Evolutionary conservation across 92 coral and sea anemone species (phyloP).

Genomic region (Anthopleura xanthogrammica): DNA sequence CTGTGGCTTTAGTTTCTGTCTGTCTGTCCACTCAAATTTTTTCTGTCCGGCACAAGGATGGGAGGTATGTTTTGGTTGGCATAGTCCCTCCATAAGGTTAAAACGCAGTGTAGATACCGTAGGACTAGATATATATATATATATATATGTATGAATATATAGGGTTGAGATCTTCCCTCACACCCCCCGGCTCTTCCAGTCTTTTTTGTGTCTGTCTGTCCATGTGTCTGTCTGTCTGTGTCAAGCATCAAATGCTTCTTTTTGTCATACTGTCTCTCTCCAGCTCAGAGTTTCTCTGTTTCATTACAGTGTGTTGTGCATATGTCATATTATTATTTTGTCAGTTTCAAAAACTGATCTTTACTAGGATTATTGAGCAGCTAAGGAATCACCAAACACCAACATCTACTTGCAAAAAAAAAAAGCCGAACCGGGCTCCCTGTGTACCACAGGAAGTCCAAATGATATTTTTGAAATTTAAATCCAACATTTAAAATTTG

Average conservation of each 20-base stretch:
- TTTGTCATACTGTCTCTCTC: neutral
- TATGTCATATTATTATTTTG: constrained; percentile 38
- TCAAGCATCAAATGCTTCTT: constrained; percentile 63
- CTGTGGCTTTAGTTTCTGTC: neutral
- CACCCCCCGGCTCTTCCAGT: constrained; percentile 67
- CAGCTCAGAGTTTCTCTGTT: neutral
- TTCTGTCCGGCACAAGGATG: neutral
- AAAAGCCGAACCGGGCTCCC: neutral
- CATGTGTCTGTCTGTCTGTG: neutral
- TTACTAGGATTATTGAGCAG: neutral
- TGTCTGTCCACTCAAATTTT: neutral
- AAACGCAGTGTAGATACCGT: constrained; percentile 39
- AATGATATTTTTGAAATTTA: neutral
- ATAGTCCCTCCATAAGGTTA: constrained; percentile 15
- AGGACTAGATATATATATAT: constrained; percentile 49
- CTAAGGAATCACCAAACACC: neutral
- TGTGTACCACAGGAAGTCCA: neutral
- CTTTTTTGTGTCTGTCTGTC: constrained; percentile 41
- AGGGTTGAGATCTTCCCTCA: constrained; percentile 75
- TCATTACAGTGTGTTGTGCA: constrained; percentile 34
- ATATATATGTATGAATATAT: neutral
- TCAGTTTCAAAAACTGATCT: constrained; percentile 92
- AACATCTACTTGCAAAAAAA: neutral
- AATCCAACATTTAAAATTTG: neutral
- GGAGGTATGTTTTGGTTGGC: neutral